A percentile compares a stretch with the other conserved stretches of the same genome.
Evolutionary conservation across 2,113 vertebrate genomes (phyloP).

Genomic region (Protobothrops flavoviridis): DNA sequence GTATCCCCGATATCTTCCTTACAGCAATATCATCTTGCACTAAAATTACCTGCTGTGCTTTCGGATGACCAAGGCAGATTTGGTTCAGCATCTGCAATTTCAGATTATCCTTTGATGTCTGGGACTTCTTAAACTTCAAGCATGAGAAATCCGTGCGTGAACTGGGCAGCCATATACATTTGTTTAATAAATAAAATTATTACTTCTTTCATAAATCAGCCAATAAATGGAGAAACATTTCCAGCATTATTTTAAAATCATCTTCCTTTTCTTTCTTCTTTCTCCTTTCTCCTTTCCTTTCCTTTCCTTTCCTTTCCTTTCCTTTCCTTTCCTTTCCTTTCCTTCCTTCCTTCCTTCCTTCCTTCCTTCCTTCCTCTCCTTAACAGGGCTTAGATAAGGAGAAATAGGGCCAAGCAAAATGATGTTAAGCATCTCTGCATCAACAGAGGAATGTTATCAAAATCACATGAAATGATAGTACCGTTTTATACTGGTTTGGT

Average conservation of each 20-base stretch:
- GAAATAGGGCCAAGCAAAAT: background rate
- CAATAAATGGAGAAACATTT: background rate
- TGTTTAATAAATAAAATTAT: background rate
- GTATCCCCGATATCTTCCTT: constrained; percentile 24
- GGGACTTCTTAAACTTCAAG: constrained; percentile 15
- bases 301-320: background rate
- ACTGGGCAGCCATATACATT: background rate
- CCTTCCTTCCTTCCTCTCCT: background rate
- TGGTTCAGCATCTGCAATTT: constrained; percentile 32
- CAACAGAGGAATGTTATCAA: background rate
- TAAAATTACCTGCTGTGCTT: constrained; percentile 46
- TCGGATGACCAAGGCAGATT: constrained; percentile 35
- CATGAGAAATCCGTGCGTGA: background rate
- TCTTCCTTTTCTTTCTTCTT: background rate
- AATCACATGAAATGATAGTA: background rate
- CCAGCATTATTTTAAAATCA: background rate
- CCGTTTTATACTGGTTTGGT: too few relatives aligned
- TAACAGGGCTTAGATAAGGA: background rate
- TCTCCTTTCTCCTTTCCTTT: too few relatives aligned
- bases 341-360: too few relatives aligned
- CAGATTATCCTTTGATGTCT: constrained; percentile 17
- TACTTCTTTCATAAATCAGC: background rate
- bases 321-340: too few relatives aligned
- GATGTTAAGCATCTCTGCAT: background rate
- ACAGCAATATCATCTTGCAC: constrained; percentile 50